Evolutionary conservation across 2,797 vertebrate genomes (phyloP).

Genomic region (Centropyge bicolor): DNA sequence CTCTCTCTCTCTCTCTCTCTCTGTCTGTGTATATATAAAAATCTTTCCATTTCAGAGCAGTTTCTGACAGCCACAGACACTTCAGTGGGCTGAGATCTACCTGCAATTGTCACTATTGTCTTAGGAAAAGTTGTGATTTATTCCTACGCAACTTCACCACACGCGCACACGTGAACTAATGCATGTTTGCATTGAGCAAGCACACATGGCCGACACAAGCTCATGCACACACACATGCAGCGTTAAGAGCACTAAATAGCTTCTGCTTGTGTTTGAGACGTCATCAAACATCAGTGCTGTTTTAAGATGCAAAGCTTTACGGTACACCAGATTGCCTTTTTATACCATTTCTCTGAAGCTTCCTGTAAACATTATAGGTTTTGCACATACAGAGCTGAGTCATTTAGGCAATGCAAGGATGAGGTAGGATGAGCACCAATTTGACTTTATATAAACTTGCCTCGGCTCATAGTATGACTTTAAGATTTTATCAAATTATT

Average conservation of each 20-base stretch:
- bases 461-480: background rate
- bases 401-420: constrained; percentile 12
- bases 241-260: constrained; percentile 27
- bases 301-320: constrained; percentile 26
- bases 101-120: constrained; percentile 62
- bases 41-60: constrained; percentile 49
- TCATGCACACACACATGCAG: background rate
- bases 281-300: constrained; percentile 17
- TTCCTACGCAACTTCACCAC: constrained; percentile 44
- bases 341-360: constrained; percentile 11
- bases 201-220: constrained; percentile 8
- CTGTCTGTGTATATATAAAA: constrained; percentile 39
- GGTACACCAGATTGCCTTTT: constrained; percentile 22
- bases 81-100: constrained; percentile 57
- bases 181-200: background rate
- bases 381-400: constrained; percentile 1
- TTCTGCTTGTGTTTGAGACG: constrained; percentile 11
- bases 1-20: constrained; percentile 34
- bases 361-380: constrained; percentile 10
- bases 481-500: constrained; percentile 30
- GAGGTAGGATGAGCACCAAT: background rate
- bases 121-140: constrained; percentile 72
- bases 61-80: constrained; percentile 72
- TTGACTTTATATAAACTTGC: constrained; percentile 22
- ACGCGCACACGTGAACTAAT: constrained; percentile 1